These are phyloP conservation scores for Trissonchulus sp. DNA, from an alignment of 2,888 invertebrate species.

Conservation along the genomic window DNA sequence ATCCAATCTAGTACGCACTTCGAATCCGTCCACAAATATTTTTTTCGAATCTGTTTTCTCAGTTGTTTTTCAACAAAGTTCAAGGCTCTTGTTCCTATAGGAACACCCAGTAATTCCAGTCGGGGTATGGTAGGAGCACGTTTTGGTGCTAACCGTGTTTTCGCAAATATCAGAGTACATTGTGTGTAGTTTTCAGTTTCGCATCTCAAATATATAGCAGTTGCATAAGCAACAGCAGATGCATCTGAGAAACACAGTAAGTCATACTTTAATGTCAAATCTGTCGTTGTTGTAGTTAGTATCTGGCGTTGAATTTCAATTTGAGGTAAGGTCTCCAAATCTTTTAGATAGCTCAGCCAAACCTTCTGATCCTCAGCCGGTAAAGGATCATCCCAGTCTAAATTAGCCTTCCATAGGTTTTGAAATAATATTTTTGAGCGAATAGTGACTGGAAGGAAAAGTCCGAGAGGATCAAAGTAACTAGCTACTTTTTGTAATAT, in stretches of 20 bases:
- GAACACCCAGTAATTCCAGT: conserved; percentile 29
- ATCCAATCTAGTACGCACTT: conserved; percentile 40
- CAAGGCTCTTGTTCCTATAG: conserved; percentile 25
- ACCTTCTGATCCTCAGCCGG: conserved; percentile 17
- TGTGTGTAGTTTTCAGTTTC: background rate
- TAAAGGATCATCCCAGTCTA: conserved; percentile 41
- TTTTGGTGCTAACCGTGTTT: conserved; percentile 39
- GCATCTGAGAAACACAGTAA: conserved; percentile 39
- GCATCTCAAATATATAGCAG: conserved; percentile 35
- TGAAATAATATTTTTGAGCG: conserved; percentile 41
- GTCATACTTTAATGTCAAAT: conserved; percentile 11
- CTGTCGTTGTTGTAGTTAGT: background rate
- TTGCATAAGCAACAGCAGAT: conserved; percentile 38
- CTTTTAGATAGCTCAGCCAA: background rate
- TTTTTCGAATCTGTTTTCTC: conserved; percentile 31
- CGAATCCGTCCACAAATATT: conserved; percentile 37
- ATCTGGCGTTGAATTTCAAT: background rate
- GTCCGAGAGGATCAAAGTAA: conserved; percentile 39
- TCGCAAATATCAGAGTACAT: conserved; percentile 32
- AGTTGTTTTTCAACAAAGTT: conserved; percentile 35
- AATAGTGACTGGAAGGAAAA: conserved; percentile 34
- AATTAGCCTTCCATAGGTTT: conserved; percentile 38
- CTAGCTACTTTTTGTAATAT: conserved; percentile 37
- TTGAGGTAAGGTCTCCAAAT: background rate
- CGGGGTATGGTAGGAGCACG: conserved; percentile 38